These are phyloP conservation scores for Caenorhabditis uteleia DNA, from an alignment of 2,888 invertebrate genomes.

Conservation along the genomic window DNA sequence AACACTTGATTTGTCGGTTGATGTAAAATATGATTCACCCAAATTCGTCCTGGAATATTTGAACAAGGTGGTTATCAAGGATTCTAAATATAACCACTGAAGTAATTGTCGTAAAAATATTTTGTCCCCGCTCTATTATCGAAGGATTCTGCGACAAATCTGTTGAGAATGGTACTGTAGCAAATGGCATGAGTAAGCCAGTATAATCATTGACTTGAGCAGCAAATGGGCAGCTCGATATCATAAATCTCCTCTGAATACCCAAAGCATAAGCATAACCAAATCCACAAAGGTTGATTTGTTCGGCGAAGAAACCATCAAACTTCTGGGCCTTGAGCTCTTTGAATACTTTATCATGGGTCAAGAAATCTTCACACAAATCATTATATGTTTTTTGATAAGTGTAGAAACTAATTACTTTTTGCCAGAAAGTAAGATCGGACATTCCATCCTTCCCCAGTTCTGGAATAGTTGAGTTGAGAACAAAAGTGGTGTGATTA, in stretches of 20 bases:
- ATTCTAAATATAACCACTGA: not conserved
- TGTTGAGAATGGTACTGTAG: slow-evolving; percentile 7
- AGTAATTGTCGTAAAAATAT: slow-evolving; percentile 2
- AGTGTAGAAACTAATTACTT: too few species aligned
- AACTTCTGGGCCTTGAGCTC: slow-evolving; percentile 43
- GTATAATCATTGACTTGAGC: slow-evolving; percentile 12
- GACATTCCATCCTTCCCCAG: too few species aligned
- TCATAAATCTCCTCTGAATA: slow-evolving; percentile 41
- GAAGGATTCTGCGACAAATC: slow-evolving; percentile 18
- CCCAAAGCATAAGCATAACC: slow-evolving; percentile 46
- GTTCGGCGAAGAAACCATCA: slow-evolving; percentile 53
- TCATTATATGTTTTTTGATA: slow-evolving; percentile 9
- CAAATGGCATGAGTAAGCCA: slow-evolving; percentile 21
- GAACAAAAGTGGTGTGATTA: too few species aligned
- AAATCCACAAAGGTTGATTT: slow-evolving; percentile 48
- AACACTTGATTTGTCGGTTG: too few species aligned
- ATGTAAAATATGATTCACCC: slow-evolving; percentile 7
- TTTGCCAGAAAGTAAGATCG: too few species aligned
- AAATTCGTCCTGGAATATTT: slow-evolving; percentile 13
- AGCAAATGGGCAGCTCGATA: slow-evolving; percentile 40
- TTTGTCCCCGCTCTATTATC: slow-evolving; percentile 15
- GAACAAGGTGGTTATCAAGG: slow-evolving; percentile 2
- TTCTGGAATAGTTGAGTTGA: too few species aligned
- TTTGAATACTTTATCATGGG: slow-evolving; percentile 31
- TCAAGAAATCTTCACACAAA: slow-evolving; percentile 26